A percentile compares a stretch with the other conserved stretches of the same genome.
Evolutionary conservation across 2,113 vertebrate species (phyloP).

Genomic region (Myotis davidii): DNA sequence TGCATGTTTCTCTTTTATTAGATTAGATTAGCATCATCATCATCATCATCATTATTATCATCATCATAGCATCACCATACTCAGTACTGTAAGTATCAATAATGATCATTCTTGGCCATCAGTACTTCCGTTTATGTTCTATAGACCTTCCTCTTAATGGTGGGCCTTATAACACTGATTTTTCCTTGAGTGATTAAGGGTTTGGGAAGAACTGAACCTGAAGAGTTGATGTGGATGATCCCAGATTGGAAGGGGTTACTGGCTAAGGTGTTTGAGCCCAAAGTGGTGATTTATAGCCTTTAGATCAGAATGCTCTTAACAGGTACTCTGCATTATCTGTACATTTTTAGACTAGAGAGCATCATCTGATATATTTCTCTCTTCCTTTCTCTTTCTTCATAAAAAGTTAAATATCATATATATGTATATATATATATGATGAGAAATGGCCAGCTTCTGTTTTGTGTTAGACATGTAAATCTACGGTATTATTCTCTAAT

Average conservation of each 20-base stretch:
- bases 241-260: neutral
- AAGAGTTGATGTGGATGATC: neutral
- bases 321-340: neutral
- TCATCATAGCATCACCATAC: neutral
- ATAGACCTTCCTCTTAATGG: neutral
- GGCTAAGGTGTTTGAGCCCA: neutral
- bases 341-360: neutral
- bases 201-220: neutral
- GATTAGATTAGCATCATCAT: too few relatives aligned
- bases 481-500: neutral
- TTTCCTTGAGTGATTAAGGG: neutral
- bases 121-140: neutral
- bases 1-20: too few relatives aligned
- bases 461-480: neutral
- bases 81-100: neutral
- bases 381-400: neutral
- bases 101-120: neutral
- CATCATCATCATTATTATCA: neutral
- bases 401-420: neutral
- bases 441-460: neutral
- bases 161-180: neutral
- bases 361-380: neutral
- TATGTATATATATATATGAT: neutral
- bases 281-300: neutral
- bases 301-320: neutral